Evolutionary conservation across 2,888 invertebrate genomes (phyloP).

Genomic region (Tupiocoris notatus): DNA sequence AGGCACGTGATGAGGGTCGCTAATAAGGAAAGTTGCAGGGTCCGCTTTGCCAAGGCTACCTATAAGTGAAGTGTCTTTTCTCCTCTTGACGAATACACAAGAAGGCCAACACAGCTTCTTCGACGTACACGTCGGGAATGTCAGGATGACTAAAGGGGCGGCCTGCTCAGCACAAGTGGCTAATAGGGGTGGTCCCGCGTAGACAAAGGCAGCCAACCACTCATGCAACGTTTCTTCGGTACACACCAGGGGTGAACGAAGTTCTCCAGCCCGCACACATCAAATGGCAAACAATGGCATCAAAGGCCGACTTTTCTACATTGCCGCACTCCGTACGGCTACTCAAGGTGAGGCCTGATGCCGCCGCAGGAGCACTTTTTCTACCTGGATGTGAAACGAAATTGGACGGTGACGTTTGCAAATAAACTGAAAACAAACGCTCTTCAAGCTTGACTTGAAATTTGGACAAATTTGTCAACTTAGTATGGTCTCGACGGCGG

Average conservation of each 20-base stretch:
- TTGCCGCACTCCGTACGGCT: too few relatives aligned
- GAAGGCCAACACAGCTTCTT: neutral
- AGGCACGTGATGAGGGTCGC: slow-evolving; percentile 27
- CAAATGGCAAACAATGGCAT: slow-evolving; percentile 15
- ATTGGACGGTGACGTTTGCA: too few relatives aligned
- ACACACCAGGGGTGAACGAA: neutral
- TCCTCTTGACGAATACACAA: neutral
- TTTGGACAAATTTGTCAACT: too few relatives aligned
- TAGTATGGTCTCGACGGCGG: too few relatives aligned
- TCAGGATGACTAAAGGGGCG: neutral
- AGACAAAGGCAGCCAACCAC: slow-evolving; percentile 10
- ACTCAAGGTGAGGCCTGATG: too few relatives aligned
- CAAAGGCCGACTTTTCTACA: neutral
- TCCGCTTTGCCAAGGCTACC: neutral
- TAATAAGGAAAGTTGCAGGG: slow-evolving; percentile 27
- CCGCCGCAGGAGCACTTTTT: too few relatives aligned
- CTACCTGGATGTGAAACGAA: too few relatives aligned
- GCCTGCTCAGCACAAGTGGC: neutral
- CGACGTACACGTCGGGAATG: too few relatives aligned
- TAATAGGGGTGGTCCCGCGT: neutral
- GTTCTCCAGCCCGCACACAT: neutral
- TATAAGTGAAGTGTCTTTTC: neutral
- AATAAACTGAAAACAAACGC: too few relatives aligned
- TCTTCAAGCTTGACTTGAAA: too few relatives aligned
- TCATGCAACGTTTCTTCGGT: neutral